Percentiles rank a stretch among this genome's conserved stretches.
Conservation (phyloP, 30 jellyfish, hydroid and myxozoan species). For the Hydractinia echinata region DNA sequence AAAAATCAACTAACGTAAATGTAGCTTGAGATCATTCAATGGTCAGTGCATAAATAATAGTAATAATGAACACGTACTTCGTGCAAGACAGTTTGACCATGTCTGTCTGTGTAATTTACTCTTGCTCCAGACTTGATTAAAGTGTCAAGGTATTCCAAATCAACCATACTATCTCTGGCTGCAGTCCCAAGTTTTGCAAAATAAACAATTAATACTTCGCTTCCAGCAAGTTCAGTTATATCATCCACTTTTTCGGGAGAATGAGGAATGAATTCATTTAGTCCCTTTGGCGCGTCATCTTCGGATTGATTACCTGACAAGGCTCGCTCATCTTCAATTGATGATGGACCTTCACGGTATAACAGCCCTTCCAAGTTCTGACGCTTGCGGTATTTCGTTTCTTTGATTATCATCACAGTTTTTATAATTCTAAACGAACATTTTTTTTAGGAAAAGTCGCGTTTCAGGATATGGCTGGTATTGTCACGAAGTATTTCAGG, state of each 20-base stretch:
- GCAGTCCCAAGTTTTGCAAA: slow-evolving; percentile 44
- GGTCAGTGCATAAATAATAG: neutral
- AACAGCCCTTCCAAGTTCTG: slow-evolving; percentile 11
- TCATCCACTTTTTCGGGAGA: slow-evolving; percentile 11
- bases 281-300: slow-evolving; percentile 27
- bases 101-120: slow-evolving; percentile 31
- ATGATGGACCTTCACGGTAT: slow-evolving; percentile 42
- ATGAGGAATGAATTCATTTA: slow-evolving; percentile 18
- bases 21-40: too few species aligned
- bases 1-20: too few species aligned
- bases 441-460: too few species aligned
- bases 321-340: slow-evolving; percentile 25
- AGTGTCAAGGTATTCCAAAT: slow-evolving; percentile 19
- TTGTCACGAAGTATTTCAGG: too few species aligned
- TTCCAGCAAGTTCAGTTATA: slow-evolving; percentile 39
- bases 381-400: slow-evolving; percentile 3
- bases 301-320: neutral
- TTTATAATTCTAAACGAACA: too few species aligned
- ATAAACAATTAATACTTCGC: slow-evolving; percentile 35
- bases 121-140: slow-evolving; percentile 39
- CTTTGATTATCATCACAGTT: neutral
- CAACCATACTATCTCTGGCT: slow-evolving; percentile 5
- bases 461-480: too few species aligned
- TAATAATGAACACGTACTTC: slow-evolving; percentile 2
- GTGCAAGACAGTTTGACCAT: slow-evolving; percentile 44